Conservation (phyloP, 2,797 vertebrate species). For the Pseudochromis fuscus region DNA sequence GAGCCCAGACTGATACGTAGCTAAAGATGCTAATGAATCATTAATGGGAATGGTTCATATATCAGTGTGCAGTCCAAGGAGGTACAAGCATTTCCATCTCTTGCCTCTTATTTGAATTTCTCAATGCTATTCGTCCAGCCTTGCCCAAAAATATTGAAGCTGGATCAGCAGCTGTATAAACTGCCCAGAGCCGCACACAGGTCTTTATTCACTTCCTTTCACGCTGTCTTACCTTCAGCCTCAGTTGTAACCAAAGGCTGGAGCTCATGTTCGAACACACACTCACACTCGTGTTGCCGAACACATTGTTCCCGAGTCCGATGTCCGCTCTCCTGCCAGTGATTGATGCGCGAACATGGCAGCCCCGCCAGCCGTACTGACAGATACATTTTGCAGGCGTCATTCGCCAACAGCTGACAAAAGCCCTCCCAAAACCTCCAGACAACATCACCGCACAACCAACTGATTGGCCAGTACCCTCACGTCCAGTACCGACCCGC, state of each 20-base stretch:
- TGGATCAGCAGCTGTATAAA: slow-evolving; percentile 36
- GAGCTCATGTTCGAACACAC: slow-evolving; percentile 34
- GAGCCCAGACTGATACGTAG: not conserved
- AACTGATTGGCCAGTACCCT: slow-evolving; percentile 58
- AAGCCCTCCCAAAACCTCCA: slow-evolving; percentile 36
- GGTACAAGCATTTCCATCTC: slow-evolving; percentile 17
- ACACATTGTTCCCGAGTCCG: slow-evolving; percentile 59
- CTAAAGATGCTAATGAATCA: not conserved
- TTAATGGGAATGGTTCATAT: slow-evolving; percentile 1
- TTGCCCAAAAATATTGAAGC: slow-evolving; percentile 18
- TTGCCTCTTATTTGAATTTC: not conserved
- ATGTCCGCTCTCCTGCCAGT: slow-evolving; percentile 54
- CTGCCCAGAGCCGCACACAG: no score
- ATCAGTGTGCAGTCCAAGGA: not conserved
- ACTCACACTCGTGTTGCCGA: slow-evolving; percentile 47
- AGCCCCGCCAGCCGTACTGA: slow-evolving; percentile 66
- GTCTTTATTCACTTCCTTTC: slow-evolving; percentile 3
- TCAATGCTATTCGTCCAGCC: slow-evolving; percentile 19
- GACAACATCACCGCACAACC: slow-evolving; percentile 39
- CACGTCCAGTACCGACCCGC: slow-evolving; percentile 25
- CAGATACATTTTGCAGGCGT: slow-evolving; percentile 62
- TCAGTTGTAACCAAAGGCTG: slow-evolving; percentile 15
- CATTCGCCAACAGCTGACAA: slow-evolving; percentile 46
- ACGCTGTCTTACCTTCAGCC: slow-evolving; percentile 12
- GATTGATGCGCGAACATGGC: slow-evolving; percentile 71